phyloP scores from a whole-genome alignment of 2,113 vertebrate species.

The Ciconia boyciana region DNA sequence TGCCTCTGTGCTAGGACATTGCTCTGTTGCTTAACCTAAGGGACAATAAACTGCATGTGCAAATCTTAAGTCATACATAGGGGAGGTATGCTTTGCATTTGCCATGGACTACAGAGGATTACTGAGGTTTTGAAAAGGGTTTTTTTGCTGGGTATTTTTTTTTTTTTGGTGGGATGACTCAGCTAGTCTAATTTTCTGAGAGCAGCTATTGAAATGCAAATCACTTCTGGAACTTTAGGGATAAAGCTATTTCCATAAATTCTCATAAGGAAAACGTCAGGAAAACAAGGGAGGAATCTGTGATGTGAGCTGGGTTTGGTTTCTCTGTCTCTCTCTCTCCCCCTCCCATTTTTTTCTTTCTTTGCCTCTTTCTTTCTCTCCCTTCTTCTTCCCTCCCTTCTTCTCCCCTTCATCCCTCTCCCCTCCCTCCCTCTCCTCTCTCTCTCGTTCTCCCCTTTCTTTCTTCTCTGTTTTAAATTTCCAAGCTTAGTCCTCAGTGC shows the following conservation, averaged over 20 bases:
- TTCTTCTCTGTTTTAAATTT: not conserved
- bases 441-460: too few species aligned
- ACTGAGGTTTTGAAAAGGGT: not conserved
- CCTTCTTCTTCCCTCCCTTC: not conserved
- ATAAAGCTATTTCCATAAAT: not conserved
- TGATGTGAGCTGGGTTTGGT: not conserved
- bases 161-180: not conserved
- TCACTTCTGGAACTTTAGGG: not conserved
- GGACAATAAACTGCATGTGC: fast-evolving
- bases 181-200: not conserved
- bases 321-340: not conserved
- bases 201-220: not conserved
- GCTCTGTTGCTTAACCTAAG: too few species aligned
- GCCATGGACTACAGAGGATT: not conserved
- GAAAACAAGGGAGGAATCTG: not conserved
- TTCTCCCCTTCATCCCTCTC: not conserved
- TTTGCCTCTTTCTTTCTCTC: not conserved
- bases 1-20: not conserved
- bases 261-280: not conserved
- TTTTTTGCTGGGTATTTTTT: too few species aligned
- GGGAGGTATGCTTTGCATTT: not conserved
- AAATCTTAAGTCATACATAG: not conserved
- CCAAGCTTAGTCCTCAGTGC: not conserved
- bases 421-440: too few species aligned
- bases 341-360: not conserved